Base-by-base conservation (phyloP, 2,888 invertebrate species). In the Caenorhabditis becei region DNA sequence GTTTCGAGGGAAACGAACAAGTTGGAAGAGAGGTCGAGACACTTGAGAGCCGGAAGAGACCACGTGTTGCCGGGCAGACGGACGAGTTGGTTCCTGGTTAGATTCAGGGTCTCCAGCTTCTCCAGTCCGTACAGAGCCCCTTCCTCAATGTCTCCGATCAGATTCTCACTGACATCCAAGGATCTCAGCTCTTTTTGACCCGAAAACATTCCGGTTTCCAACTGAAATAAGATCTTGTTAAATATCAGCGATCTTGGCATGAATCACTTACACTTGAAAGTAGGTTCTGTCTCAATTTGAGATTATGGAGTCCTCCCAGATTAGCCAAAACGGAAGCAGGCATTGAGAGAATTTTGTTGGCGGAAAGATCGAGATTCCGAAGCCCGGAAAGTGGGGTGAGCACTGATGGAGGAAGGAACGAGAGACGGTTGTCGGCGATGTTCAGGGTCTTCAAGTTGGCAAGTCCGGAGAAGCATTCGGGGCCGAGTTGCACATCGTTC, bases 121-220 rank as follows among this genome's bases (percentile, higher is more conserved):
- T 86, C 83, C 35, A 86, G 61, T 14, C 86, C 86, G 58, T 81
- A 82, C 0, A 86, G 63, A 3, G 80, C 81, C 1, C 80, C 83
- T 54, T 86, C 86, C 61, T 86, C 83, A 51, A 86, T 80, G 41
- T 86, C 82, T n/a, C 81, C 81, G 47, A 86, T 77, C 23, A 86
- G 37, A 53, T 86, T 86, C 51, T 83, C 81, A 11, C 83, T 79
- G 11, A 86, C 51, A 53, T 86, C 84, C 26, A 86, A 47, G 16
- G 24, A 28, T 54, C 67, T 67, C 18, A 86, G 65, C 16, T 71
- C 66, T 32, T 77, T 80, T 65, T 84, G 83, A n/a, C 78, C 79
- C 4, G 59, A 32, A 61, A 84, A 86, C 80, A 83, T 86, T 51
- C 86, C 86, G n/a, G 86, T 77, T 24, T 86, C 86, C n/a, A 86